These are phyloP conservation scores for Perodicticus potto DNA, from an alignment of 2,797 vertebrate genomes.

Conservation along the genomic window DNA sequence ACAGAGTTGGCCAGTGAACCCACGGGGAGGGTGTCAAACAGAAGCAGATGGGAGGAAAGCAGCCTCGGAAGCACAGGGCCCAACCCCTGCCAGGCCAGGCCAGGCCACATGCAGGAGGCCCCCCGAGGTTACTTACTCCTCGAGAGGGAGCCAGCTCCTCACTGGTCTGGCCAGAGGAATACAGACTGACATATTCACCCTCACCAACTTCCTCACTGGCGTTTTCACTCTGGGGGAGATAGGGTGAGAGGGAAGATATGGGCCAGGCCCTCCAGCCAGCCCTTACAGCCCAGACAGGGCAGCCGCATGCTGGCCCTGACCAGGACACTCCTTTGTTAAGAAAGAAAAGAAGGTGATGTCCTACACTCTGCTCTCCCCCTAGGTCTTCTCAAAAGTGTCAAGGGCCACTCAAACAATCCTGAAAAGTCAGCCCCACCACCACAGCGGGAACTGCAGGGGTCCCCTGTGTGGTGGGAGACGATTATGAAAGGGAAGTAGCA, in stretches of 20 bases:
- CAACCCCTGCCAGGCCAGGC: not conserved
- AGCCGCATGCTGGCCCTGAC: fast-evolving
- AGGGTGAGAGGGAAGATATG: conserved; percentile 87
- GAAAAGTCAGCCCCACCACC: not conserved
- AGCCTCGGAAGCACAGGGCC: conserved; percentile 51
- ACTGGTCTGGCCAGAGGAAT: conserved; percentile 95
- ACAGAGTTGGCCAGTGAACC: not conserved
- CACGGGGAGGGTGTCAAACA: not conserved
- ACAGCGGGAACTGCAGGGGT: not conserved
- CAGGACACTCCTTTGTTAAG: not conserved
- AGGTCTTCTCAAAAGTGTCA: not conserved
- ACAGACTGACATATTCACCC: conserved; percentile 98
- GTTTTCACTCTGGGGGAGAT: conserved; percentile 95
- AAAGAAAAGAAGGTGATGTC: fast-evolving
- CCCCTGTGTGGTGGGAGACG: not conserved
- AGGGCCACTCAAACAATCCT: not conserved
- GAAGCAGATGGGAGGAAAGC: conserved; percentile 63
- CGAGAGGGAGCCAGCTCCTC: conserved; percentile 93
- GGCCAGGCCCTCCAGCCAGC: conserved; percentile 59
- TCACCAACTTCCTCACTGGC: conserved; percentile 94
- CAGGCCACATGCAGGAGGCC: conserved; percentile 81
- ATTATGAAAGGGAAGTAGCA: not conserved
- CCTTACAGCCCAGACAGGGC: not conserved
- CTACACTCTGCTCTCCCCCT: not conserved
- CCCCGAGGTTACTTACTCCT: conserved; percentile 93